Base-by-base conservation (phyloP, 92 coral and sea anemone species). In the Palythoa heliodiscus region DNA sequence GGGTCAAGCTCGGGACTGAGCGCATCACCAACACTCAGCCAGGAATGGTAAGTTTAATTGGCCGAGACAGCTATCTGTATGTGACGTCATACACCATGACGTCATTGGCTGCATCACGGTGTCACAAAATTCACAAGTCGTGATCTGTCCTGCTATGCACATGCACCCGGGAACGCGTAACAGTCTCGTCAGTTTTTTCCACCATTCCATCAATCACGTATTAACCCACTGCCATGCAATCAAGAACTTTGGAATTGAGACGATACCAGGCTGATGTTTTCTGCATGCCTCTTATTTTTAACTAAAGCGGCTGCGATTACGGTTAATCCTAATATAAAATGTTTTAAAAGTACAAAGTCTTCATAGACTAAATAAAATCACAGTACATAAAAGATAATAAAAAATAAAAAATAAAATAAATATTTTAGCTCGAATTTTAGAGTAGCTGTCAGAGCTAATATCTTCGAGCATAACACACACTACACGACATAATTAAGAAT, bases 1-100 rank as follows among this genome's bases (percentile, higher is more conserved):
- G 98, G 93, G 3, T 92, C 95, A 47, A 94, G 98, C 68, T 94
- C 98, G 37, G 98, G 95, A 52, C 76, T 92, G 72, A 92, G 98
- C 70, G 92, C 88, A 8, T 94, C 95, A 20, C 95, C 95, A 55
- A 82, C 94, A 66, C 92, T 91, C 25, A 94, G 98, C 78, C 98
- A 94, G 78, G 98, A 92, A 74, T 94, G 84, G 84, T 79, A 35
- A 79, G 84, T 79, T 47, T 14, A 37, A 13, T 60, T 38, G 57
- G 60, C 60, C 1, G 9, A 80, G 43, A 43, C 25, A 19, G 57
- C 72, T 61, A 10, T 39, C 38, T 83, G 60, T 78, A 78, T 69
- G 94, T 91, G 63, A 86, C 95, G 70, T 92, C 92, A 50, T 58
- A 38, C 20, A 7, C 2, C 7, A 76, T 76, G 50, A 76, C 67